phyloP scores from a whole-genome alignment of 2,888 invertebrate genomes.

The Mythimna albipuncta region DNA sequence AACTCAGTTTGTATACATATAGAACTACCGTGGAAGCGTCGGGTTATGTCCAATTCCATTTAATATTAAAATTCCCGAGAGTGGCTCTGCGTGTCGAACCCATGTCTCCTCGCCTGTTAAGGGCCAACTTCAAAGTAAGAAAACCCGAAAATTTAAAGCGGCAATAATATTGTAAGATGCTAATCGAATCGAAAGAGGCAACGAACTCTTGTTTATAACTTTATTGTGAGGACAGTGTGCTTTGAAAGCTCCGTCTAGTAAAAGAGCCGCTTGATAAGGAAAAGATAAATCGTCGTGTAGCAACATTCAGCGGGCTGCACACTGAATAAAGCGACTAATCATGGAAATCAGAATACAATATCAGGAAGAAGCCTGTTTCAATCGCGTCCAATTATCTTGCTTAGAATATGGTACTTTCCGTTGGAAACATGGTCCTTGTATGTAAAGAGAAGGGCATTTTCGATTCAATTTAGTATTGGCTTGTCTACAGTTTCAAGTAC shows the following conservation, averaged over 20 bases:
- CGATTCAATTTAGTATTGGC: slow-evolving; percentile 26
- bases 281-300: slow-evolving; percentile 49
- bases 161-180: slow-evolving; percentile 41
- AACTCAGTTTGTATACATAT: slow-evolving; percentile 28
- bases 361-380: slow-evolving; percentile 56
- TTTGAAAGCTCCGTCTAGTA: slow-evolving; percentile 41
- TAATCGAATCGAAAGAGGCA: slow-evolving; percentile 48
- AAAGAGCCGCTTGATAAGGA: slow-evolving; percentile 58
- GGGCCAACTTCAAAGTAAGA: slow-evolving; percentile 23
- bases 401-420: slow-evolving; percentile 47
- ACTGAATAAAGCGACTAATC: slow-evolving; percentile 57
- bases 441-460: slow-evolving; percentile 51
- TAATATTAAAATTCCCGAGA: slow-evolving; percentile 45
- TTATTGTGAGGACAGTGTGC: slow-evolving; percentile 19
- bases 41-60: slow-evolving; percentile 33
- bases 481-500: slow-evolving; percentile 12
- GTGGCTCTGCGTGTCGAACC: slow-evolving; percentile 45
- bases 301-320: slow-evolving; percentile 39
- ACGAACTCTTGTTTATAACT: slow-evolving; percentile 48
- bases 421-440: slow-evolving; percentile 41
- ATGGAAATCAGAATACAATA: slow-evolving; percentile 63
- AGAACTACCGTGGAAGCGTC: slow-evolving; percentile 17
- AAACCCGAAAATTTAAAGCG: slow-evolving; percentile 22
- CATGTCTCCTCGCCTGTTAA: slow-evolving; percentile 26
- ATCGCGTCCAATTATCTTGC: slow-evolving; percentile 57